Evolutionary conservation across 2,797 vertebrate genomes (phyloP), one percentile per base, ranked within the genome.

Genomic region (Lerista edwardsae): DNA sequence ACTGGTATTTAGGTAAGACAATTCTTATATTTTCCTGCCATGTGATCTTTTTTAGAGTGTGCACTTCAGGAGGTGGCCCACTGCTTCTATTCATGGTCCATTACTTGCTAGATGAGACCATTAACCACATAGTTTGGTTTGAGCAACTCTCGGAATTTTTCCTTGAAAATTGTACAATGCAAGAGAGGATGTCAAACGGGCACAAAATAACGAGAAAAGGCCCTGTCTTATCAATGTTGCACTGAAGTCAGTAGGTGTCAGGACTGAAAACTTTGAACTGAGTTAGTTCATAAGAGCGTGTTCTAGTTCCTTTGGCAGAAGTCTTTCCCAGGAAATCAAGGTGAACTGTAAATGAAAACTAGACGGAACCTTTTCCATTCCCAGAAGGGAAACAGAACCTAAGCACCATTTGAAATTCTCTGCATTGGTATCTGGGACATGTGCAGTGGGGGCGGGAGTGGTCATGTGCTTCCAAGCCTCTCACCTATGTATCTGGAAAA

Each of bases 11-110:
- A 82, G 0, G 0, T 47, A 65, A 83, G 79, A 92, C 71, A 82
- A 86, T 84, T 86, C 67, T 87, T 85, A 86, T 87, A 89, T 90
- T 88, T 91, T 92, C 86, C 36, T 68, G 47, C 76, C 85, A 17
- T 82, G 83, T 82, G 84, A 86, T 75, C 75, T n/a, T 10, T 41
- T 87, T 59, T 80, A n/a, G 51, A 23, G 21, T 79, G 31, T 86
- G 68, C 62, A 83, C 86, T 76, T 82, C 72, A 88, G 69, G 51
- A 23, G 80, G 83, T 80, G 87, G 1, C 89, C 72, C 86, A 82
- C 85, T 85, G 76, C 75, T 92, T 75, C 36, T 31, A 67, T 86
- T 5, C 73, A 84, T 17, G 25, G 76, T 88, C 67, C 85, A 71
- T 74, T 89, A 71, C 10, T 64, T 90, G 19, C 76, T 78, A 80